Evolutionary conservation across 2,888 invertebrate species (phyloP).

Genomic region (Spodoptera littoralis): DNA sequence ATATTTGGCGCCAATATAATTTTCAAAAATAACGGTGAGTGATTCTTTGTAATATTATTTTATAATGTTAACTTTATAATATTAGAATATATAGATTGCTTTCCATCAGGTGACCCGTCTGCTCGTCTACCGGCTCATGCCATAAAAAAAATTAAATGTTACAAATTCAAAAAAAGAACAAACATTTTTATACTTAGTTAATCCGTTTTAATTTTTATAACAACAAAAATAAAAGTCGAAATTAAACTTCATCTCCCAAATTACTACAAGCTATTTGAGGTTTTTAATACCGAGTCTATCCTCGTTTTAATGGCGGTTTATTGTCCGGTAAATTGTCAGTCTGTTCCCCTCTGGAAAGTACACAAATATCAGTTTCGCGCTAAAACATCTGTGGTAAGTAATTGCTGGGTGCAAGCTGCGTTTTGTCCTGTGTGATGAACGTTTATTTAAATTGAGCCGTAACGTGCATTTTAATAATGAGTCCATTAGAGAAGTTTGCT

Average conservation of each 20-base stretch:
- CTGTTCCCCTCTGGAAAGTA: conserved; percentile 26
- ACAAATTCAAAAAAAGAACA: neutral
- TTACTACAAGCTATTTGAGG: conserved; percentile 37
- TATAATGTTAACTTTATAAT: no score
- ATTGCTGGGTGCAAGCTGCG: conserved; percentile 46
- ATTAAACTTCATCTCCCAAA: conserved; percentile 32
- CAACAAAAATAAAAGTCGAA: conserved; percentile 1
- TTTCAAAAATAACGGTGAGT: conserved; percentile 33
- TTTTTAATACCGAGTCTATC: conserved; percentile 28
- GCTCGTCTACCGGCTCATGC: no score
- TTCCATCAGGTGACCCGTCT: no score
- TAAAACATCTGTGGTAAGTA: conserved; percentile 58
- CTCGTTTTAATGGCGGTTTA: conserved; percentile 35
- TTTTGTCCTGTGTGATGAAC: conserved; percentile 14
- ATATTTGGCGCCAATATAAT: conserved; percentile 30
- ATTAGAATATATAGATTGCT: no score
- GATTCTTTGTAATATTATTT: conserved; percentile 14
- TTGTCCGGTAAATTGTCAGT: conserved; percentile 47
- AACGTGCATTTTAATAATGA: conserved; percentile 27
- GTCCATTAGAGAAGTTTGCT: neutral
- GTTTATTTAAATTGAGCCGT: conserved; percentile 30
- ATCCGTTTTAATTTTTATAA: neutral
- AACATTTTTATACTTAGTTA: no score
- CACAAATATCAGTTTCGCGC: conserved; percentile 53
- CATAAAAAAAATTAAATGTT: no score